Evolutionary conservation across 2,888 invertebrate genomes (phyloP).

Genomic region (Nemapogon koenigi): DNA sequence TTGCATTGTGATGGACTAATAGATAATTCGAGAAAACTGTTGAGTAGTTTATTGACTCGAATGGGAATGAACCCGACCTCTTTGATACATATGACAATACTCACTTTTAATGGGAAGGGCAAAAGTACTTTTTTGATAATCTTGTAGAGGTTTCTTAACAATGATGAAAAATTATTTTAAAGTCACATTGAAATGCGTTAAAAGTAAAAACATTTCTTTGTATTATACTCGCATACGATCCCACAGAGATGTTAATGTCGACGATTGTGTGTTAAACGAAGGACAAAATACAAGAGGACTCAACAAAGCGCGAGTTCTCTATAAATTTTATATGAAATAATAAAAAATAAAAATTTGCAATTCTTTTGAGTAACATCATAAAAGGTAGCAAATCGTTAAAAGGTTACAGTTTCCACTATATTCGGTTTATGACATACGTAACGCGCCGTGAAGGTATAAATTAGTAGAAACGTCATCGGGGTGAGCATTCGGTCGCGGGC

Average conservation of each 20-base stretch:
- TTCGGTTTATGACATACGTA: slow-evolving; percentile 33
- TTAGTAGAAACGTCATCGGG: slow-evolving; percentile 39
- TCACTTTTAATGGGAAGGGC: too few relatives aligned
- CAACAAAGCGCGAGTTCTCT: slow-evolving; percentile 43
- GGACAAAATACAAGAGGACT: slow-evolving; percentile 32
- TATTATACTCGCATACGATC: too few relatives aligned
- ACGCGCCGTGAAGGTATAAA: slow-evolving; percentile 61
- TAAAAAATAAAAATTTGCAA: slow-evolving; percentile 42
- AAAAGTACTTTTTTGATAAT: too few relatives aligned
- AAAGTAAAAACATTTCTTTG: too few relatives aligned
- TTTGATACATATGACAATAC: too few relatives aligned
- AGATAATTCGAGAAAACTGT: too few relatives aligned
- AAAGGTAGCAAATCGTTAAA: slow-evolving; percentile 33
- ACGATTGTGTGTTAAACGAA: slow-evolving; percentile 54
- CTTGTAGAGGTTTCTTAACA: too few relatives aligned
- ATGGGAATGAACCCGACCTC: too few relatives aligned
- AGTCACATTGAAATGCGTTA: too few relatives aligned
- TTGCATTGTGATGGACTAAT: too few relatives aligned
- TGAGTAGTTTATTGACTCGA: too few relatives aligned
- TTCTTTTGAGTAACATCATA: slow-evolving; percentile 32
- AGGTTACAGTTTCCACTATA: slow-evolving; percentile 33
- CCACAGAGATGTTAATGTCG: slow-evolving; percentile 53
- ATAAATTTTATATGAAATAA: slow-evolving; percentile 44
- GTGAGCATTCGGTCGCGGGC: slow-evolving; percentile 21
- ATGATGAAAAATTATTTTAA: too few relatives aligned